Conservation (phyloP, 2,888 invertebrate species). For the Agonopterix arenella region DNA sequence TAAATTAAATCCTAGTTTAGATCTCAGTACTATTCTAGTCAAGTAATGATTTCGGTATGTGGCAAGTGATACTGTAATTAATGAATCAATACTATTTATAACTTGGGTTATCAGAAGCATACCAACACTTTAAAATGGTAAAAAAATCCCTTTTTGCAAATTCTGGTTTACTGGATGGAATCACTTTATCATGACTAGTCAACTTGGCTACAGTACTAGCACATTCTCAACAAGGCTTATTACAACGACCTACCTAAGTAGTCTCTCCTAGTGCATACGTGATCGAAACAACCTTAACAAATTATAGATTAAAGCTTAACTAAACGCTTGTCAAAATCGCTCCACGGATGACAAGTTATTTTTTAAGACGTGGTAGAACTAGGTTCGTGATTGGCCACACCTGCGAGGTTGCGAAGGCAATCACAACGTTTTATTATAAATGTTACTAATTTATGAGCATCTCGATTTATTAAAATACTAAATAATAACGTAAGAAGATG, state of each 20-base stretch:
- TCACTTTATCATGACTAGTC: too few relatives aligned
- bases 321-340: conserved; percentile 32
- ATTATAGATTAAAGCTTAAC: conserved; percentile 12
- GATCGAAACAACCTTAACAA: conserved; percentile 35
- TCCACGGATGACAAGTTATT: conserved; percentile 26
- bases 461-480: conserved; percentile 3
- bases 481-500: conserved; percentile 3
- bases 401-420: conserved; percentile 34
- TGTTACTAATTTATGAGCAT: conserved; percentile 25
- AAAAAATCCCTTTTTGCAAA: too few relatives aligned
- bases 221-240: too few relatives aligned
- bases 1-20: too few relatives aligned
- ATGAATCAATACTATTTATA: too few relatives aligned
- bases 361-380: conserved; percentile 13
- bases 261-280: conserved; percentile 22
- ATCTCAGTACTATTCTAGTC: too few relatives aligned
- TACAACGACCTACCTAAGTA: conserved; percentile 4
- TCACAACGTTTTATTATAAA: conserved; percentile 28
- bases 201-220: too few relatives aligned
- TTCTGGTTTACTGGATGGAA: too few relatives aligned
- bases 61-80: too few relatives aligned
- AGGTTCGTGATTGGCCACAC: conserved; percentile 39
- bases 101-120: too few relatives aligned
- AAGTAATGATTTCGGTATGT: too few relatives aligned
- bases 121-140: too few relatives aligned